These are phyloP conservation scores for Enteromius fasciolatus DNA, from an alignment of 2,797 vertebrate species.

Conservation along the genomic window DNA sequence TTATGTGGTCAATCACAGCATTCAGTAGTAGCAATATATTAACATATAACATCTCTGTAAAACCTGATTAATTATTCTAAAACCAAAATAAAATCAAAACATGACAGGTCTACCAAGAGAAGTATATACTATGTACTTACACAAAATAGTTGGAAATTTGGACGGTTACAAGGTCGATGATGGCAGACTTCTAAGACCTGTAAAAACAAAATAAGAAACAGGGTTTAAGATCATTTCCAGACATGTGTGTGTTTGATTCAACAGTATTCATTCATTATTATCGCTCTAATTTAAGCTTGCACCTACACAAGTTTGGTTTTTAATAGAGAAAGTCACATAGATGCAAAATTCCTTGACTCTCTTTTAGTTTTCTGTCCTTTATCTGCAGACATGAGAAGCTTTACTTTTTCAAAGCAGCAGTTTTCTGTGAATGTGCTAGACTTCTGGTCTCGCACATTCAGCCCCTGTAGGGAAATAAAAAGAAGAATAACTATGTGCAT, in stretches of 20 bases:
- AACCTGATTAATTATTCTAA: background rate
- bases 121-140: constrained; percentile 41
- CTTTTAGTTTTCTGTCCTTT: background rate
- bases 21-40: background rate
- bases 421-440: background rate
- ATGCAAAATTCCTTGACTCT: background rate
- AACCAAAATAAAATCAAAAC: background rate
- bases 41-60: background rate
- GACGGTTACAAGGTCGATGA: constrained; percentile 15
- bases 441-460: background rate
- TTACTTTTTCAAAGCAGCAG: background rate
- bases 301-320: background rate
- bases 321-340: background rate
- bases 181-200: constrained; percentile 49
- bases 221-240: background rate
- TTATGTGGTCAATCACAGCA: background rate
- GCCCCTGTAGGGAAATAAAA: background rate
- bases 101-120: background rate
- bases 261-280: background rate
- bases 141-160: constrained; percentile 22
- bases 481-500: background rate
- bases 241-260: background rate
- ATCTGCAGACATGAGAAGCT: background rate
- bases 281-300: background rate
- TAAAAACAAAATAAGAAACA: constrained; percentile 11